Evolutionary conservation across 2,113 vertebrate species (phyloP).

Genomic region (Microtus ochrogaster): DNA sequence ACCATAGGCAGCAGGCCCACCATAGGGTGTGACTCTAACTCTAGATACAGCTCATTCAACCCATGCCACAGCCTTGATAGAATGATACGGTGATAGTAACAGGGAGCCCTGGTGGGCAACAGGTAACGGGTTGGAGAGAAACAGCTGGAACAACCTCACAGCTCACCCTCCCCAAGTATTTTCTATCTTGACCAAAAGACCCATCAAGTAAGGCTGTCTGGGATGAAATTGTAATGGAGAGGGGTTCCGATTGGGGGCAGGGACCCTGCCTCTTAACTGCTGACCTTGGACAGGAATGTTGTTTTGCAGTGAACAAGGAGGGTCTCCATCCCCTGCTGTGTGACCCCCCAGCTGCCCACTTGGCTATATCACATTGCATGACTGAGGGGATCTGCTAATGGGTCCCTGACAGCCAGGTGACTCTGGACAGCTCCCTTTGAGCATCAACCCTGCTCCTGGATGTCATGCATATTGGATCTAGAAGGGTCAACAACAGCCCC

Average conservation of each 20-base stretch:
- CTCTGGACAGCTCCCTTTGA: neutral
- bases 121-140: neutral
- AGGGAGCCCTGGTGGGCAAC: neutral
- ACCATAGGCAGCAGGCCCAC: too few relatives aligned
- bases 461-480: neutral
- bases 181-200: neutral
- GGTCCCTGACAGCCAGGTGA: neutral
- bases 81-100: neutral
- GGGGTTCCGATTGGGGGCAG: neutral
- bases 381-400: rapidly evolving
- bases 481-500: neutral
- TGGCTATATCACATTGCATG: neutral
- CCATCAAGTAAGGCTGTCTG: neutral
- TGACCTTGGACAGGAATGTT: neutral
- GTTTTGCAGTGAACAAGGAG: neutral
- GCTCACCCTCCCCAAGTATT: neutral
- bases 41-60: rapidly evolving
- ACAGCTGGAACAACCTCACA: neutral
- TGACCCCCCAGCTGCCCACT: neutral
- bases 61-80: rapidly evolving
- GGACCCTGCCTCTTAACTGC: neutral
- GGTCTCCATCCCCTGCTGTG: too few relatives aligned
- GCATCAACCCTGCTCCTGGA: neutral
- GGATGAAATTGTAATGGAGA: neutral
- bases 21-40: rapidly evolving